Base-by-base conservation (phyloP, 2,888 invertebrate species). In the Heteromyza rotundicornis region DNA sequence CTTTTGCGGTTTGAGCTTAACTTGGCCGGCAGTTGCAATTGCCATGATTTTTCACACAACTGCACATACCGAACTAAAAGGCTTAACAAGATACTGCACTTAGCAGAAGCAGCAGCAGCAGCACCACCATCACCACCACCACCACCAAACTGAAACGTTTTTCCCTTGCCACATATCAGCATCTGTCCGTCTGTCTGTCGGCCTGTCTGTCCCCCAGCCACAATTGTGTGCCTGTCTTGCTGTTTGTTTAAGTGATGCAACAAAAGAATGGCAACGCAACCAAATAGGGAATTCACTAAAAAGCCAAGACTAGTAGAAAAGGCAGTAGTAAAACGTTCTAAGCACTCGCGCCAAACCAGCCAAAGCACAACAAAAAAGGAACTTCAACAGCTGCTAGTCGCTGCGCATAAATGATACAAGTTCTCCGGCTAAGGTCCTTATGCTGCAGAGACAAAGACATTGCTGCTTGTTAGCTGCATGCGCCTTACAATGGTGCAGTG, bases 401-500 rank as follows among this genome's bases (percentile, higher is more conserved):
- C 40, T 40, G 40, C 40, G 14, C 40, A 14, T 32, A 32, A 32
- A 2, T 40, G 40, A 14, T 40, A n/a, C 40, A 14, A n/a, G 14
- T 40, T n/a, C 40, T n/a, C 10, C n/a, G 16, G 3, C 40, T n/a
- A 40, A 10, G 16, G 40, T 40, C 14, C 10, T 40, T n/a, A 10
- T 10, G 40, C 32, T 32, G 40, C 40, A n/a, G 35, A 57, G 27
- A 59, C 57, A 52, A 51, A 52, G 50, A 51, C 57, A 57, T 51
- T 51, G 57, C 20, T 36, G 58, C 58, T 59, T 44, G 58, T 59
- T 59, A 59, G 58, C 52, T 44, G 19, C 67, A 69, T n/a, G n/a
- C n/a, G n/a, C n/a, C n/a, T n/a, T n/a, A n/a, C n/a, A 76, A 74
- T 76, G 75, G 76, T 71, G 74, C 68, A n/a, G 57, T 60, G 56